Conservation (phyloP, 2,797 vertebrate genomes). For the Bryconaethiops microstoma region DNA sequence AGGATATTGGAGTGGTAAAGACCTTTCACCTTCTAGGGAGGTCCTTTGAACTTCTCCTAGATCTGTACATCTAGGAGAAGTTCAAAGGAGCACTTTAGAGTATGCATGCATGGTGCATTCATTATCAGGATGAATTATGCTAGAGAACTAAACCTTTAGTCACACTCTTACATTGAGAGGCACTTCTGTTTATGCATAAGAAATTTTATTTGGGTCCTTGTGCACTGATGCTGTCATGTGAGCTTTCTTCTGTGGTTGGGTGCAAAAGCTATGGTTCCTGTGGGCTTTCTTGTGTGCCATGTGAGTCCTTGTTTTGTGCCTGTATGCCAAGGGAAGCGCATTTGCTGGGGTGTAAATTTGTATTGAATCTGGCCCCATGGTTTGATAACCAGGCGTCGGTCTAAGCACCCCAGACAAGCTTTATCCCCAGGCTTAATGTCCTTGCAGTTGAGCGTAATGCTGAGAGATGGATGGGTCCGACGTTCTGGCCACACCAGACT, state of each 20-base stretch:
- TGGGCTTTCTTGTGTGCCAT: constrained; percentile 30
- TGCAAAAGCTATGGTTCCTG: constrained; percentile 32
- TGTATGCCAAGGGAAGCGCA: constrained; percentile 35
- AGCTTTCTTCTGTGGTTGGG: constrained; percentile 25
- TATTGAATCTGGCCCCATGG: constrained; percentile 50
- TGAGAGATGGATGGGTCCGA: constrained; percentile 74
- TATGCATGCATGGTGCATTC: neutral
- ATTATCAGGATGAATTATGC: neutral
- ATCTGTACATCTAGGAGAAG: no score
- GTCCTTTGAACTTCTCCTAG: no score
- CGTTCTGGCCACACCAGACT: constrained; percentile 70
- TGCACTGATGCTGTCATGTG: constrained; percentile 13
- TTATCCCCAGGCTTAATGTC: constrained; percentile 80
- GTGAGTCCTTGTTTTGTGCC: constrained; percentile 37
- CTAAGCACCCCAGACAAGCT: constrained; percentile 78
- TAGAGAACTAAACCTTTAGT: constrained; percentile 11
- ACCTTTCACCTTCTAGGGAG: no score
- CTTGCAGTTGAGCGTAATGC: constrained; percentile 76
- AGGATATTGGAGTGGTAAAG: no score
- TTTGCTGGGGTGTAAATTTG: constrained; percentile 49
- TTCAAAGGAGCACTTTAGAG: neutral
- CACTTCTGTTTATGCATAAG: constrained; percentile 29
- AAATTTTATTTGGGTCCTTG: constrained; percentile 25
- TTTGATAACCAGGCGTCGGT: constrained; percentile 71
- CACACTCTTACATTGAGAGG: constrained; percentile 15